Conservation (phyloP, 2,113 vertebrate genomes). For the Turnix velox region DNA sequence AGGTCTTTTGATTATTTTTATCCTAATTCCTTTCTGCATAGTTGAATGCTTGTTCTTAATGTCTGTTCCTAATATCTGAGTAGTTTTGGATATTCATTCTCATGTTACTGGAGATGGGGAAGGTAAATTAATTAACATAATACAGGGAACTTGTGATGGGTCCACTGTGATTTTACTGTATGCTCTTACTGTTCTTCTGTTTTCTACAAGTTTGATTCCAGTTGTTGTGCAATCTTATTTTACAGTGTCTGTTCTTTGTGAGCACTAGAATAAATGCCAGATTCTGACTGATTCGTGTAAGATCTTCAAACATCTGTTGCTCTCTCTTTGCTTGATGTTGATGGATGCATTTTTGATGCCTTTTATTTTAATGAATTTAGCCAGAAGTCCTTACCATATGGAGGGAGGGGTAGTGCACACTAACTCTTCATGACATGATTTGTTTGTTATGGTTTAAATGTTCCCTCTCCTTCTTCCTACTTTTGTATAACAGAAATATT, state of each 20-base stretch:
- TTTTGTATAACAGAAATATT: background rate
- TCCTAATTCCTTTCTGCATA: background rate
- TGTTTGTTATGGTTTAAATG: background rate
- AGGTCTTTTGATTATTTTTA: background rate
- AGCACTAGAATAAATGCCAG: background rate
- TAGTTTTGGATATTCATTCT: background rate
- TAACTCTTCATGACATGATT: background rate
- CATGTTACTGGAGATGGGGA: background rate
- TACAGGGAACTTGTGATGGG: background rate
- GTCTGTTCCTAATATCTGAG: background rate
- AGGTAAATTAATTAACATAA: background rate
- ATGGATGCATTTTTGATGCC: background rate
- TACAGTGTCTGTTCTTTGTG: background rate
- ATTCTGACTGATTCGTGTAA: background rate
- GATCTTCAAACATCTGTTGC: background rate
- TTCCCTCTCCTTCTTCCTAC: background rate
- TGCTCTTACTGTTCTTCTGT: background rate
- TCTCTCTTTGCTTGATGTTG: background rate
- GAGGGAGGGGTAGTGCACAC: background rate
- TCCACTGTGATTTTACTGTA: background rate
- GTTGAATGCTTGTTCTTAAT: background rate
- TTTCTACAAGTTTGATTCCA: background rate
- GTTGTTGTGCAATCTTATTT: background rate
- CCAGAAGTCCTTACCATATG: background rate
- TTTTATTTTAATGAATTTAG: background rate